Evolutionary conservation across 2,797 vertebrate species (phyloP).

Genomic region (Onychomys arenicola): DNA sequence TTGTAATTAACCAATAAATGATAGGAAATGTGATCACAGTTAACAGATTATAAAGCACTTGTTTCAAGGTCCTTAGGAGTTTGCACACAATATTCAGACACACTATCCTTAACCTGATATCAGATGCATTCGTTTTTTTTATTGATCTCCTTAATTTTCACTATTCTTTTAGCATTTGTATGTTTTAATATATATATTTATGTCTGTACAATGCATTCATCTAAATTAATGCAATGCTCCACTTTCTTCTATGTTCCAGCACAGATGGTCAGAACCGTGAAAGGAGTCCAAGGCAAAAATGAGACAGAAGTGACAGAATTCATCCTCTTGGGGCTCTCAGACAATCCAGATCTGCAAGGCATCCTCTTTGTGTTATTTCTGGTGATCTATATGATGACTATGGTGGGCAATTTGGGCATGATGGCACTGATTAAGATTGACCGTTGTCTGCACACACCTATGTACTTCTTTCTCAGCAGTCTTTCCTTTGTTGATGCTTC

Average conservation of each 20-base stretch:
- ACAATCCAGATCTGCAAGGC: constrained; percentile 43
- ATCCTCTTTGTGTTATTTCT: constrained; percentile 72
- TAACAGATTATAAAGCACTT: background rate
- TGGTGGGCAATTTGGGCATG: constrained; percentile 76
- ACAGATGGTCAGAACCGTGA: background rate
- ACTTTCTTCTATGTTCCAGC: background rate
- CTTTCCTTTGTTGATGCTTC: constrained; percentile 77
- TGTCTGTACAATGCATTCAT: background rate
- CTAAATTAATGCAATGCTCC: background rate
- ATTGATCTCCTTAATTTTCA: background rate
- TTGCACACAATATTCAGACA: background rate
- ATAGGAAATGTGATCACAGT: background rate
- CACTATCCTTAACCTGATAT: background rate
- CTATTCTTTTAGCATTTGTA: background rate
- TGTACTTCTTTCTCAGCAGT: constrained; percentile 78
- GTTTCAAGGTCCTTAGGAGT: background rate
- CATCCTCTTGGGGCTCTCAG: constrained; percentile 72
- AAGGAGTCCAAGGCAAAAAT: background rate
- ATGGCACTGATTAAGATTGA: constrained; percentile 57
- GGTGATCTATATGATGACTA: constrained; percentile 40
- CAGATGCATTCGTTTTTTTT: background rate
- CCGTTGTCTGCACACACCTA: constrained; percentile 69
- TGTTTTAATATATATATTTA: background rate
- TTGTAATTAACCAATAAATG: background rate
- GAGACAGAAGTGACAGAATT: constrained; percentile 71